Conservation (phyloP, 37 sponge, comb jelly and placozoan species). For the Crambe crambe region DNA sequence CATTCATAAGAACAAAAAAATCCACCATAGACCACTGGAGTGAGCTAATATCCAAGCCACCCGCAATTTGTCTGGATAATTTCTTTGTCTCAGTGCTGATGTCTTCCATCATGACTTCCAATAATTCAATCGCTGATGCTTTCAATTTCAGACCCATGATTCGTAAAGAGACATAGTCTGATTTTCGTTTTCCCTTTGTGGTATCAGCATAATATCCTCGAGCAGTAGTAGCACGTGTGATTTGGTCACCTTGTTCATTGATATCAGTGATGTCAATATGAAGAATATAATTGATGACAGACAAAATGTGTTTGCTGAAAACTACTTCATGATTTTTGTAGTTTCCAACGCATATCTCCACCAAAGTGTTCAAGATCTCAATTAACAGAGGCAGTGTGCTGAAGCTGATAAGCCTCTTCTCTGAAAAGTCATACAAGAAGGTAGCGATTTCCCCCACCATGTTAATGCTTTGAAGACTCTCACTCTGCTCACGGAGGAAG, state of each 20-base stretch:
- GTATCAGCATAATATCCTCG: not conserved
- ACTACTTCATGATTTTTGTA: slow-evolving; percentile 64
- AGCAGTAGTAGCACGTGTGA: not conserved
- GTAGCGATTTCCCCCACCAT: slow-evolving; percentile 59
- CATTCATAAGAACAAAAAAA: slow-evolving; percentile 39
- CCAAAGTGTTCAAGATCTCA: slow-evolving; percentile 64
- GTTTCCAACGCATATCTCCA: slow-evolving; percentile 76
- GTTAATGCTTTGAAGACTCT: slow-evolving; percentile 67
- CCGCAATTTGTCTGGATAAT: slow-evolving; percentile 30
- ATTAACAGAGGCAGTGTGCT: slow-evolving; percentile 68
- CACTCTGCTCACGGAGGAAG: slow-evolving; percentile 67
- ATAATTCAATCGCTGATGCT: slow-evolving; percentile 51
- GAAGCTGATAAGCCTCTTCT: slow-evolving; percentile 37
- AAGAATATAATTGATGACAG: slow-evolving; percentile 62
- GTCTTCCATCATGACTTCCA: slow-evolving; percentile 66
- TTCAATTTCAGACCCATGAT: slow-evolving; percentile 18
- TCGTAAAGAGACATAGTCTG: not conserved
- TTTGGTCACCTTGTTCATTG: not conserved
- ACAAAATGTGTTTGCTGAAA: slow-evolving; percentile 63
- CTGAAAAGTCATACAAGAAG: slow-evolving; percentile 64
- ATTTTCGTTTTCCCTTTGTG: not conserved
- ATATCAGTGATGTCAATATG: slow-evolving; percentile 11
- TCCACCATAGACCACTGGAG: slow-evolving; percentile 32
- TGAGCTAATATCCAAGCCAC: slow-evolving; percentile 17
- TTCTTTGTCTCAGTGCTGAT: slow-evolving; percentile 32